Percentiles rank a stretch among this genome's conserved stretches.
phyloP scores from a whole-genome alignment of 2,113 vertebrate genomes.

The Corythornis madagascariensis region DNA sequence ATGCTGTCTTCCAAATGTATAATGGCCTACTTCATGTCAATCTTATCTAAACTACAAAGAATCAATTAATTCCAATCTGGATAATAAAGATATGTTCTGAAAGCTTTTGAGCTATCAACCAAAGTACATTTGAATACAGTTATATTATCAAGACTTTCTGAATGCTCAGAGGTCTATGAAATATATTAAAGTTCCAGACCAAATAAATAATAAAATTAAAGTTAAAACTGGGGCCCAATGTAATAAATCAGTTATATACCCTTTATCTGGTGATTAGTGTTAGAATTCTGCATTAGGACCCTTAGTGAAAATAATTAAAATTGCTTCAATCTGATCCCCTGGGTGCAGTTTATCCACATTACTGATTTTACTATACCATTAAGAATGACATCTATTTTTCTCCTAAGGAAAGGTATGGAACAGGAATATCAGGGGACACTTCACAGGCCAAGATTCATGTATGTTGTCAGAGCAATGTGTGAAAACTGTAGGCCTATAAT shows the following conservation, averaged over 20 bases:
- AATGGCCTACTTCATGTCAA: constrained; percentile 14
- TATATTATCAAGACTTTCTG: background rate
- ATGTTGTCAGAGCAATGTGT: constrained; percentile 1
- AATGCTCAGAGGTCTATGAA: background rate
- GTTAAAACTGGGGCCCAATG: background rate
- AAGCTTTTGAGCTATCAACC: constrained; percentile 1
- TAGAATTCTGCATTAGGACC: background rate
- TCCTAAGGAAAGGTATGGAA: background rate
- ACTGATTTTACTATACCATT: background rate
- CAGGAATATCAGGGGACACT: constrained; percentile 13
- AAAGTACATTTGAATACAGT: background rate
- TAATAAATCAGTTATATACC: background rate
- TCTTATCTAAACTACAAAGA: constrained; percentile 21
- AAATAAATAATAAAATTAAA: constrained; percentile 28
- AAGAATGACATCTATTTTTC: constrained; percentile 20
- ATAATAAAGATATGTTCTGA: background rate
- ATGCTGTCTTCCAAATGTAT: background rate
- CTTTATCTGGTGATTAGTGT: background rate
- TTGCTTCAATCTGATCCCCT: background rate
- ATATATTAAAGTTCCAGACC: background rate
- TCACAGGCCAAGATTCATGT: constrained; percentile 1
- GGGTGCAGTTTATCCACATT: background rate
- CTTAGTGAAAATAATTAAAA: constrained; percentile 2
- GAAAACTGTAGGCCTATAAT: background rate
- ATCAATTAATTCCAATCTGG: constrained; percentile 21